Percentiles rank a stretch among this genome's conserved stretches.
phyloP scores from a whole-genome alignment of 53 echinoderm and acorn worm genomes.

The Temnopleurus reevesii region DNA sequence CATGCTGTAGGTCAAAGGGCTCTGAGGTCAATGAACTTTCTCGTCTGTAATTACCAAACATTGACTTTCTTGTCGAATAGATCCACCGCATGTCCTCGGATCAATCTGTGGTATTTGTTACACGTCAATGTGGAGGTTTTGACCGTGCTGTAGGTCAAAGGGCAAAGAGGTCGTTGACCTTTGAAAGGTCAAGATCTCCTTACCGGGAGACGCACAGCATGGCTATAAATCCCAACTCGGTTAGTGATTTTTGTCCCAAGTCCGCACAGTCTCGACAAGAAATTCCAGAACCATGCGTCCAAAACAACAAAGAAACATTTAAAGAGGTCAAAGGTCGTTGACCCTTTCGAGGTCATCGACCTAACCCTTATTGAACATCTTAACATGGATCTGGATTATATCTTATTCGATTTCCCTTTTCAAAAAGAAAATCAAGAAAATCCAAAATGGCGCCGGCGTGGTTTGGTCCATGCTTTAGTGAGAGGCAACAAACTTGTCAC shows the following conservation, averaged over 20 bases:
- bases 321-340: neutral
- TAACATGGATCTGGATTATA: conserved; percentile 1
- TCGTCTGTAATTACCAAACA: neutral
- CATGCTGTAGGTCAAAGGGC: conserved; percentile 38
- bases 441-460: neutral
- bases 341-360: neutral
- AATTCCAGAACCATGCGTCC: neutral
- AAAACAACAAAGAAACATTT: neutral
- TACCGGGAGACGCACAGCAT: conserved; percentile 48
- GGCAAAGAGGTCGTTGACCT: conserved; percentile 46
- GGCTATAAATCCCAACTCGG: conserved; percentile 19
- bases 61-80: neutral
- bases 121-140: neutral
- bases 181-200: conserved; percentile 42
- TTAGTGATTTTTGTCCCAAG: neutral
- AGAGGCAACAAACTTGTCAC: conserved; percentile 8
- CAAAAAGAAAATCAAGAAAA: neutral
- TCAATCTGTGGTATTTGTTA: conserved; percentile 31
- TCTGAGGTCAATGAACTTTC: neutral
- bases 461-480: conserved; percentile 15
- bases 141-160: conserved; percentile 54
- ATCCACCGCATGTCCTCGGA: neutral
- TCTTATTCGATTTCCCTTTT: neutral
- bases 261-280: neutral
- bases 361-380: neutral